Conservation (phyloP, 92 coral and sea anemone genomes). For the Parazoanthus darwini region DNA sequence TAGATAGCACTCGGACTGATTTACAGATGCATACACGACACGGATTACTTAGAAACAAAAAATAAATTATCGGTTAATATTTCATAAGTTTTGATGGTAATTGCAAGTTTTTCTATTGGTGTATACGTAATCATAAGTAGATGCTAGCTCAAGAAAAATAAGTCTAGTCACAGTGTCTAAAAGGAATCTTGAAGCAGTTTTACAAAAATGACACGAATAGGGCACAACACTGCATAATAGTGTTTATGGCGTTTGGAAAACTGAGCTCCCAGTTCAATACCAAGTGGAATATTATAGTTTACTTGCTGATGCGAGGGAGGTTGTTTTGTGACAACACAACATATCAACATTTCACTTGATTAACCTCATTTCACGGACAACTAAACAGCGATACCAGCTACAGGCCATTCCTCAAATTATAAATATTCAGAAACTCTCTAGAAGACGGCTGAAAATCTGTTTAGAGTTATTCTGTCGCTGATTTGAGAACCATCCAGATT, state of each 20-base stretch:
- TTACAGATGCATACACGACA: not conserved
- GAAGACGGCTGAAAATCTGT: too few relatives aligned
- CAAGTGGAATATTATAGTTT: not conserved
- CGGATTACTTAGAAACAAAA: conserved; percentile 19
- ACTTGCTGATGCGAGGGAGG: not conserved
- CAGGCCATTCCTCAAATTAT: too few relatives aligned
- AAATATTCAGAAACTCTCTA: not conserved
- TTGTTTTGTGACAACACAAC: not conserved
- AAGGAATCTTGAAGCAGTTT: not conserved
- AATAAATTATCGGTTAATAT: conserved; percentile 18
- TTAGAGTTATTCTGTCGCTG: too few relatives aligned
- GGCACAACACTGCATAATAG: not conserved
- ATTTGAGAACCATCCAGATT: too few relatives aligned
- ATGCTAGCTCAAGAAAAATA: not conserved
- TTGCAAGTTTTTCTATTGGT: conserved; percentile 29
- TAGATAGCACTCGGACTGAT: not conserved
- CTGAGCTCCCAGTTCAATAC: not conserved
- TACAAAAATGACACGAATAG: too few relatives aligned
- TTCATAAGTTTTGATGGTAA: conserved; percentile 23
- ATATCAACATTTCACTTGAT: not conserved
- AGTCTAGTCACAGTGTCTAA: not conserved
- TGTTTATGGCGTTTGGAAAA: too few relatives aligned
- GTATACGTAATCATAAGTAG: not conserved
- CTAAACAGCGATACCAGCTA: not conserved
- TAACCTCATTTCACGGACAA: not conserved